Conservation (phyloP, 2,888 invertebrate genomes). For the Tenthredo notha region DNA sequence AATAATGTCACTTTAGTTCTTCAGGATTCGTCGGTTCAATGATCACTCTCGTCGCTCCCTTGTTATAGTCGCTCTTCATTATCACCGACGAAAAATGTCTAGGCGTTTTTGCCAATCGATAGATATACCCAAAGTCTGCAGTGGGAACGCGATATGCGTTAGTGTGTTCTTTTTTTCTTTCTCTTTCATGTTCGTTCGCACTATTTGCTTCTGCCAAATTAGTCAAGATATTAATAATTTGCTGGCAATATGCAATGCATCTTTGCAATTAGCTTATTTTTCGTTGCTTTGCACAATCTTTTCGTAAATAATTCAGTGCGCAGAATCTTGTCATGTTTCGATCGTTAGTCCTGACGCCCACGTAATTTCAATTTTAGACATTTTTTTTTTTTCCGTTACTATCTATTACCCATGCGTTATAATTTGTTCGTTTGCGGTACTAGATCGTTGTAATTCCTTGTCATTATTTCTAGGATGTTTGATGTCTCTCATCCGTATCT, state of each 20-base stretch:
- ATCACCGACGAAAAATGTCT: constrained; percentile 17
- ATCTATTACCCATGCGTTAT: background rate
- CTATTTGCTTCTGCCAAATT: background rate
- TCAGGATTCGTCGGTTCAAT: constrained; percentile 19
- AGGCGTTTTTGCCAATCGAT: constrained; percentile 14
- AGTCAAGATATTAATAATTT: background rate
- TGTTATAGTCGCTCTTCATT: background rate
- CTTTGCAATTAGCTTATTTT: background rate
- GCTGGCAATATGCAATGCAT: background rate
- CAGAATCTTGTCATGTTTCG: background rate
- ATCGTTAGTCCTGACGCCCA: background rate
- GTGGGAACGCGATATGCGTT: background rate
- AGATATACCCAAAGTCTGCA: background rate
- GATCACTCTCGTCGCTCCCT: background rate
- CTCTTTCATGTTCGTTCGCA: background rate
- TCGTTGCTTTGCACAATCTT: background rate
- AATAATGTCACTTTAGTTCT: constrained; percentile 14
- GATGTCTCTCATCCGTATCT: background rate
- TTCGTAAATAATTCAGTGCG: background rate
- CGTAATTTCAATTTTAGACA: background rate
- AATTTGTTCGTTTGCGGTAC: background rate
- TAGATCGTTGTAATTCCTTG: background rate
- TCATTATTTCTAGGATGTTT: background rate
- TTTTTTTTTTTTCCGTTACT: background rate
- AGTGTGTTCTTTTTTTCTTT: too few relatives aligned